Base-by-base conservation (phyloP, 2,888 invertebrate species). In the Athetis lepigone region DNA sequence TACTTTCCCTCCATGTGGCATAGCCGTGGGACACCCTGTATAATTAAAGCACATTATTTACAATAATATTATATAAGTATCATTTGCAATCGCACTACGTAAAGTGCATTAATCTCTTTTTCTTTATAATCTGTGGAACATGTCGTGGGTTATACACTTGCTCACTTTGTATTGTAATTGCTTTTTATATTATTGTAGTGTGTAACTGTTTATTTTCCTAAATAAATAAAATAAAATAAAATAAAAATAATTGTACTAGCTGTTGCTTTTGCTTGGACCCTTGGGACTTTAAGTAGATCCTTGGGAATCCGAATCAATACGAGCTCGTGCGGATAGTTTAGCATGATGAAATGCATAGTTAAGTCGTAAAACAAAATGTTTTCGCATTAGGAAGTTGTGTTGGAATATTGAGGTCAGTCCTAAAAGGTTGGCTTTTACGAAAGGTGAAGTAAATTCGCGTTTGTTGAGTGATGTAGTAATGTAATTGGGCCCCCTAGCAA, bases 341-440 rank as follows among this genome's bases (percentile, higher is more conserved):
- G 11, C 36, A 19, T 43, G 11, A 54, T 18, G 33, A 64, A 64
- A 23, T 63, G 18, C n/a, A 54, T n/a, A 33, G 33, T 33, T 16
- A 19, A n/a, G 8, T 56, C 27, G 18, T 61, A 47, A 39, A 69
- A 40, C 8, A 40, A 47, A 61, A 51, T 61, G 23, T 33, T 47
- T 54, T 42, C 49, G 37, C 55, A 37, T 70, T 50, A 50, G 27
- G 23, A 33, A 50, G 40, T 27, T 23, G 18, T 57, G 29, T 43
- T 18, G 19, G 40, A 33, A 13, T 64, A 52, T 49, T 52, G 43
- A 4, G 45, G 37, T 46, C 40, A 42, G 16, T 36, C 40, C n/a
- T 54, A 58, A 66, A 70, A 50, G 58, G 43, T 72, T 43, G n/a
- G 36, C 16, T 70, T 52, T 42, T 46, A 72, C 21, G 49, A 45